Evolutionary conservation across 2,888 invertebrate genomes (phyloP).

Genomic region (Campopleginae sp.): DNA sequence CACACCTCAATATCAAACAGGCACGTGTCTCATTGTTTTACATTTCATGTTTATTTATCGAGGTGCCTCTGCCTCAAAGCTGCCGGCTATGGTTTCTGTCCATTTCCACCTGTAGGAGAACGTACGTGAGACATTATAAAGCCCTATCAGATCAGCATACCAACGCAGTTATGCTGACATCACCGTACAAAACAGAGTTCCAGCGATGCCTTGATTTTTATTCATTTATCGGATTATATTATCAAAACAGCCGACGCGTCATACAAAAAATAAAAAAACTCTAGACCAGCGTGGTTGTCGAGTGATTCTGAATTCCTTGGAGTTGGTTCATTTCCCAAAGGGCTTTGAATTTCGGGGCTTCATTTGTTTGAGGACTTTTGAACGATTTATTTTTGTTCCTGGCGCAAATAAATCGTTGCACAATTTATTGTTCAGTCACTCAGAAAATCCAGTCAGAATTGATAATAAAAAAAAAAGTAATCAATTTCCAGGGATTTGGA

Average conservation of each 20-base stretch:
- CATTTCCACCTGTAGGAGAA: constrained; percentile 40
- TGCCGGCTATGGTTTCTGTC: not conserved
- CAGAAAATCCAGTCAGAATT: not conserved
- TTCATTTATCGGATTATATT: not conserved
- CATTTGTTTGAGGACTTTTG: not conserved
- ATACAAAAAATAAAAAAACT: not conserved
- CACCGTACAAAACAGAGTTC: constrained; percentile 73
- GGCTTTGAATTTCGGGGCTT: not conserved
- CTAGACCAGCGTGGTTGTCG: not conserved
- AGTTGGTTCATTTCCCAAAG: not conserved
- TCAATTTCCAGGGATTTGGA: not conserved
- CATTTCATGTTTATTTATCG: not conserved
- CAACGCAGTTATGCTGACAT: constrained; percentile 70
- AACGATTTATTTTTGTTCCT: not conserved
- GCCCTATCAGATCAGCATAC: constrained; percentile 74
- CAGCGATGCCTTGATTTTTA: constrained; percentile 67
- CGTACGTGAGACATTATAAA: constrained; percentile 73
- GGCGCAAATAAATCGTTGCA: not conserved
- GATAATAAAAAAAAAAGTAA: not conserved
- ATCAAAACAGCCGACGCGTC: not conserved
- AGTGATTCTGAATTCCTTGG: not conserved
- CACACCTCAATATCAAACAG: not conserved
- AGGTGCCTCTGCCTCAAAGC: constrained; percentile 1
- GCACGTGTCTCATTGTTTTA: constrained; percentile 3
- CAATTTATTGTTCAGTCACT: not conserved